Conservation (phyloP, 2,113 vertebrate species). For the Oreochromis niloticus region DNA sequence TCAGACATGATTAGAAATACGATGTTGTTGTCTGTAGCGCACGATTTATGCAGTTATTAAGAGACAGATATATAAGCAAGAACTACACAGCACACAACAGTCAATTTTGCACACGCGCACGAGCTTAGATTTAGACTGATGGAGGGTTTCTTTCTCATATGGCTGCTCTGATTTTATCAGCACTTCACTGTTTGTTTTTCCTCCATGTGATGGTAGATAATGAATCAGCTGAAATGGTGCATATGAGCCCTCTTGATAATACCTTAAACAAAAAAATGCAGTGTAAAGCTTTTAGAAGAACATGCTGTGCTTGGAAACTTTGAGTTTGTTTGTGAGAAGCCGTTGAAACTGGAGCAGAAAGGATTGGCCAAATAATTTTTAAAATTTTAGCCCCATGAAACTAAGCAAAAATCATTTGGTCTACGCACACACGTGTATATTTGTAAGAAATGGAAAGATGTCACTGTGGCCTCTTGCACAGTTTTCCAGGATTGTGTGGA, state of each 20-base stretch:
- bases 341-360: neutral
- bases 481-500: neutral
- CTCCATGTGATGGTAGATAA: slow-evolving; percentile 1
- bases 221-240: slow-evolving; percentile 27
- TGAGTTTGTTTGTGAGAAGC: neutral
- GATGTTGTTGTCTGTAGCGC: neutral
- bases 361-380: neutral
- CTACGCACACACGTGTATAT: neutral
- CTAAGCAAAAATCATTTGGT: neutral
- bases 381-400: neutral
- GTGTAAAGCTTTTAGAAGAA: neutral
- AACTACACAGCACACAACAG: neutral
- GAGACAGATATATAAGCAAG: neutral
- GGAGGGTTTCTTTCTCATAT: neutral
- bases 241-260: neutral
- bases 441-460: neutral
- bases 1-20: neutral
- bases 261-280: slow-evolving; percentile 4
- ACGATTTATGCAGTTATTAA: neutral
- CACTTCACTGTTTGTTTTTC: slow-evolving; percentile 33
- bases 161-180: slow-evolving; percentile 11
- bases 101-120: neutral
- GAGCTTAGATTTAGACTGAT: neutral
- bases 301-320: neutral
- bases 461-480: neutral